phyloP scores from a whole-genome alignment of 2,888 invertebrate species.

The Pristionchus maxplancki region DNA sequence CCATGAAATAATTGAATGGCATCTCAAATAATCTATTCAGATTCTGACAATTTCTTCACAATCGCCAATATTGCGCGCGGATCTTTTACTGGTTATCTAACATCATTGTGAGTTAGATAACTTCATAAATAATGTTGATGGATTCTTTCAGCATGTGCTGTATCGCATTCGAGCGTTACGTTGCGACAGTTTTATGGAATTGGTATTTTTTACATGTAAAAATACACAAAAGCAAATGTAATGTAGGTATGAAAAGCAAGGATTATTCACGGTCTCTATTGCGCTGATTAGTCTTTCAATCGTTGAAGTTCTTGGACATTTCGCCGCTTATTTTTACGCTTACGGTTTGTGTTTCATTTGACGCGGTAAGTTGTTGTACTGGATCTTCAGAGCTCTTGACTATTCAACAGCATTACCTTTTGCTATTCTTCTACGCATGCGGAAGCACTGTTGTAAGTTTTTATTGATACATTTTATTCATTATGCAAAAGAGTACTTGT shows the following conservation, averaged over 20 bases:
- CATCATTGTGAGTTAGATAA: not conserved
- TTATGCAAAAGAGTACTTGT: not conserved
- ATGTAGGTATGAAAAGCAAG: not conserved
- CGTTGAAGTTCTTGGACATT: not conserved
- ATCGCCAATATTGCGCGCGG: not conserved
- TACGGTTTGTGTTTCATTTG: not conserved
- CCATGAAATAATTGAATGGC: not conserved
- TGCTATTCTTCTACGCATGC: not conserved
- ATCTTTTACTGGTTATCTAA: not conserved
- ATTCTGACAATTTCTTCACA: not conserved
- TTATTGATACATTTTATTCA: not conserved
- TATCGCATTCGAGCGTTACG: not conserved
- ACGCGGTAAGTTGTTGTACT: not conserved
- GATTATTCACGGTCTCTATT: not conserved
- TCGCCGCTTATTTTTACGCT: not conserved
- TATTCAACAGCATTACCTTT: not conserved
- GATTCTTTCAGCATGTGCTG: not conserved
- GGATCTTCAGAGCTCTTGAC: not conserved
- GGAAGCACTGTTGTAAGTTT: not conserved
- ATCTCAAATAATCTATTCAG: not conserved
- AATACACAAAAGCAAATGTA: too few relatives aligned
- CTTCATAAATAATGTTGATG: not conserved
- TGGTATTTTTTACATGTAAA: not conserved
- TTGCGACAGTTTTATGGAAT: not conserved
- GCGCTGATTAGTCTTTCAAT: not conserved